Percentiles rank a stretch among this genome's conserved stretches.
Evolutionary conservation across 2,113 vertebrate species (phyloP).

Genomic region (Cynopterus brachyotis): DNA sequence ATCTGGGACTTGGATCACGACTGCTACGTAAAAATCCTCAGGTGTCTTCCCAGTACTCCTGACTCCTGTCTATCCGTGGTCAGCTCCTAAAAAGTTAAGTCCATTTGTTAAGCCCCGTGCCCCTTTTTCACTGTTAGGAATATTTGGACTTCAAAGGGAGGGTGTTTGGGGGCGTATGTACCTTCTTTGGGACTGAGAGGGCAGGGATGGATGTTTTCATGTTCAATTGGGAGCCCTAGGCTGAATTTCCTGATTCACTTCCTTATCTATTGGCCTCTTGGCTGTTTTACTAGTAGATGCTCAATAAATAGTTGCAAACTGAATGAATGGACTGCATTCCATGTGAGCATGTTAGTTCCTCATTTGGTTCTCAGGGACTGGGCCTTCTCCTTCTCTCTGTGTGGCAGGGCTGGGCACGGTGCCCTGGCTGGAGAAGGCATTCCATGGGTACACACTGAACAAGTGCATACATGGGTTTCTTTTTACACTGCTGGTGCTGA

Average conservation of each 20-base stretch:
- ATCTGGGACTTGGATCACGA: not conserved
- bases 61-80: not conserved
- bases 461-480: not conserved
- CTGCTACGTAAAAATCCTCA: not conserved
- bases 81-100: not conserved
- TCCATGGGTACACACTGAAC: not conserved
- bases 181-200: not conserved
- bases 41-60: not conserved
- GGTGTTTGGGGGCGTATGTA: not conserved
- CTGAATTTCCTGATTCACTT: not conserved
- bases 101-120: not conserved
- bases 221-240: not conserved
- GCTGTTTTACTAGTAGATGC: not conserved
- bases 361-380: not conserved
- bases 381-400: not conserved
- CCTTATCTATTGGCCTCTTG: not conserved
- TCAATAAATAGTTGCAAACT: not conserved
- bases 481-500: not conserved
- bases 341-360: not conserved
- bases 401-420: not conserved
- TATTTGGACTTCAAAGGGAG: not conserved
- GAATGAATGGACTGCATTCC: not conserved
- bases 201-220: not conserved
- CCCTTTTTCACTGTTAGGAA: not conserved
- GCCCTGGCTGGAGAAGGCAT: not conserved